Percentiles rank a stretch among this genome's conserved stretches.
Evolutionary conservation across 1,140 invertebrate genomes (phyloP).

Genomic region (Pogonus chalceus): DNA sequence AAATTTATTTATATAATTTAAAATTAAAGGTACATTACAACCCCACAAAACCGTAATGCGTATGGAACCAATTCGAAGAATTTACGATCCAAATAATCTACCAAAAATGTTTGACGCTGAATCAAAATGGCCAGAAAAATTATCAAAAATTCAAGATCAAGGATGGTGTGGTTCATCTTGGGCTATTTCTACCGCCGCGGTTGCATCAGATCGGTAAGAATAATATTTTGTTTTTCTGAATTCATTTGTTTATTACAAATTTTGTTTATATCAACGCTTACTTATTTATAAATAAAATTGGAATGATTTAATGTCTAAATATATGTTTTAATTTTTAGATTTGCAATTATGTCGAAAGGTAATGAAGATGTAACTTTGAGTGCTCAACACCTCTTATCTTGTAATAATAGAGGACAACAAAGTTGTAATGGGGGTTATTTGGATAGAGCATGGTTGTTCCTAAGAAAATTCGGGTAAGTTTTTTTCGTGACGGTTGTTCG

Average conservation of each 20-base stretch:
- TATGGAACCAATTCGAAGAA: conserved; percentile 57
- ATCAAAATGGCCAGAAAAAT: conserved; percentile 57
- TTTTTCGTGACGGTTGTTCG: conserved; percentile 1
- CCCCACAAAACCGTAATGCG: conserved; percentile 47
- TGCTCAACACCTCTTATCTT: conserved; percentile 77
- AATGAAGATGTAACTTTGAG: conserved; percentile 58
- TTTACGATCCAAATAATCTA: conserved; percentile 46
- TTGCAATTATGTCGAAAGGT: conserved; percentile 72
- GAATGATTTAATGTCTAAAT: not conserved
- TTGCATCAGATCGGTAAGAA: conserved; percentile 62
- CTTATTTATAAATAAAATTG: not conserved
- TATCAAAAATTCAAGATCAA: conserved; percentile 72
- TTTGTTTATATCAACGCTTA: not conserved
- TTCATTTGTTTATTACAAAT: not conserved
- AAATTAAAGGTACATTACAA: conserved; percentile 44
- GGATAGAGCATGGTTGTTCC: conserved; percentile 83
- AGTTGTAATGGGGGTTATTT: conserved; percentile 81
- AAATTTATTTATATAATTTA: too few species aligned
- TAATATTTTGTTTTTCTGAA: not conserved
- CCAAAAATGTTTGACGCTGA: conserved; percentile 66
- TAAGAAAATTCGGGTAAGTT: conserved; percentile 69
- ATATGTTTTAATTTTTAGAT: conserved; percentile 44
- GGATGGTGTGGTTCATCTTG: conserved; percentile 87
- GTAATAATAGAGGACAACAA: conserved; percentile 62
- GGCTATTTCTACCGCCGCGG: conserved; percentile 76